Conservation (phyloP, 2,113 vertebrate genomes). For the Rhynchopsitta pachyrhyncha region DNA sequence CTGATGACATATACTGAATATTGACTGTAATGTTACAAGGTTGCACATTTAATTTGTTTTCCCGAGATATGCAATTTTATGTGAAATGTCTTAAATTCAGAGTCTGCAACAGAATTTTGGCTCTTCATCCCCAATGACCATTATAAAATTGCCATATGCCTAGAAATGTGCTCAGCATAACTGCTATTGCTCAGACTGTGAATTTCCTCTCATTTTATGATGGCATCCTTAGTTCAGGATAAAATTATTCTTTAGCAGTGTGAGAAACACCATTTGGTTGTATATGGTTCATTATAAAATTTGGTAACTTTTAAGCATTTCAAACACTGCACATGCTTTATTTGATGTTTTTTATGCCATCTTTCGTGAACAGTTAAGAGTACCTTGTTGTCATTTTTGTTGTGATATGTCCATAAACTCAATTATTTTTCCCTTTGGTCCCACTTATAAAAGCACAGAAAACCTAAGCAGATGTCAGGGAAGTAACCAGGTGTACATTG, state of each 20-base stretch:
- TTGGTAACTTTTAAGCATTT: not conserved
- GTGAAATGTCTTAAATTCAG: constrained; percentile 54
- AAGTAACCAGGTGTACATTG: constrained; percentile 24
- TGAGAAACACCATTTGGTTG: constrained; percentile 34
- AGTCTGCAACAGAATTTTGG: constrained; percentile 36
- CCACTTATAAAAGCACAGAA: not conserved
- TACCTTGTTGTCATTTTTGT: constrained; percentile 45
- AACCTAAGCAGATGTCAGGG: constrained; percentile 59
- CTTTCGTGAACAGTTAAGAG: not conserved
- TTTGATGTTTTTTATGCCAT: constrained; percentile 12
- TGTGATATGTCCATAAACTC: constrained; percentile 33
- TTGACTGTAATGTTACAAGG: not conserved
- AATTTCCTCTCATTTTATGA: constrained; percentile 41
- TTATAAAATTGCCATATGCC: constrained; percentile 69
- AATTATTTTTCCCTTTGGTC: constrained; percentile 41
- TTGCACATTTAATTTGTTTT: constrained; percentile 26
- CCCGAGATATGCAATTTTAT: constrained; percentile 2
- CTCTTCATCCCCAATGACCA: constrained; percentile 46
- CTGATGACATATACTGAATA: not conserved
- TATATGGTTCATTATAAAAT: constrained; percentile 42
- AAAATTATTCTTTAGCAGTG: constrained; percentile 8
- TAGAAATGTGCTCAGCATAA: constrained; percentile 51
- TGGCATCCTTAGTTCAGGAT: constrained; percentile 30
- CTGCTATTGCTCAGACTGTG: not conserved
- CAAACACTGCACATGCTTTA: not conserved